Evolutionary conservation across 2,888 invertebrate genomes (phyloP), one percentile per base, ranked within the genome.

Genomic region (Xylophagus ater): DNA sequence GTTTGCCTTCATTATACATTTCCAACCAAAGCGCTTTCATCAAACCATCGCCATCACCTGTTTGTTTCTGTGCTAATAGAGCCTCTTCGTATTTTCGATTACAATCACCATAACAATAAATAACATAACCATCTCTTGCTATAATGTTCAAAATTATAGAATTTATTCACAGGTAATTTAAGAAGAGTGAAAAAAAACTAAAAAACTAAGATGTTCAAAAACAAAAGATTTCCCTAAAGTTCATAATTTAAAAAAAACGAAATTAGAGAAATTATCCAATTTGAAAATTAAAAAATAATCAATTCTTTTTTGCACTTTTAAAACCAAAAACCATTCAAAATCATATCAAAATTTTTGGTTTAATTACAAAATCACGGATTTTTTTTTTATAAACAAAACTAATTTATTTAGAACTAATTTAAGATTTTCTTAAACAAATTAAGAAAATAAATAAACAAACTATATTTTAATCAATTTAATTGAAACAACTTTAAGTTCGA

Each of bases 1-100:
- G 42, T 47, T 43, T 36, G 43, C 46, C 42, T 49, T 63, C 64
- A 43, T 59, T 62, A 58, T 65, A 65, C 52, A 65, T 62, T 53
- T 65, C 60, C 56, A 65, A 58, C 65, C 65, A 65, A 56, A 65
- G 61, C 58, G 64, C 61, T 54, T 65, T 65, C 63, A 65, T 62
- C 55, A 65, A 59, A 53, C 58, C 58, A 53, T 64, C 64, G 56
- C 65, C 61, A 58, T 65, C 63, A 63, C 65, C 64, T 60, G 62
- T 60, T 60, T 62, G 56, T 49, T 57, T 53, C 49, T 63, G 62
- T 49, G 64, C 62, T 50, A 53, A 49, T 34, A 64, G 52, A 46
- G 64, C 64, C 50, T 65, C 64, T 57, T 64, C 62, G 47, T 56
- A 64, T 53, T 64, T 65, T 43, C 61, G 61, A 57, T 65, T 61